Evolutionary conservation across 1,140 invertebrate species (phyloP).

Genomic region (Colletes latitarsis): DNA sequence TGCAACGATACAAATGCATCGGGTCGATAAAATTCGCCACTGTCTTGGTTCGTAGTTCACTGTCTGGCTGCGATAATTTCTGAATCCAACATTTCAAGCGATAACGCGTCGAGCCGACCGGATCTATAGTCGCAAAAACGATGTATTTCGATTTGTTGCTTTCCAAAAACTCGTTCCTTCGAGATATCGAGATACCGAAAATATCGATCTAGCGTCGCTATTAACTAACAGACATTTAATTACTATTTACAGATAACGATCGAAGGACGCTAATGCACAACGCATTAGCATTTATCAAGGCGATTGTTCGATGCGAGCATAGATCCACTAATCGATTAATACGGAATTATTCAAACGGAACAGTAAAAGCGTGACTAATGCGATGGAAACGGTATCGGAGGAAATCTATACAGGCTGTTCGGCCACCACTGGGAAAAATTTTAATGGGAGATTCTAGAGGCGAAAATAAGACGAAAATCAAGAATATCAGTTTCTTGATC

Average conservation of each 20-base stretch:
- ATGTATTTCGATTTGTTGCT: neutral
- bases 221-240: neutral
- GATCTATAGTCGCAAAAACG: conserved; percentile 5
- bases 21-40: conserved; percentile 21
- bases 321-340: neutral
- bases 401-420: no score
- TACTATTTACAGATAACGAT: neutral
- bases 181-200: no score
- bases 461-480: no score
- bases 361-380: no score
- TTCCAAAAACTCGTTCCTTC: neutral
- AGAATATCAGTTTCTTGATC: no score
- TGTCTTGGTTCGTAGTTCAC: conserved; percentile 58
- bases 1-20: neutral
- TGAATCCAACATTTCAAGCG: conserved; percentile 24
- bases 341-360: no score
- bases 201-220: neutral
- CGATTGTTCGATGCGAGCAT: neutral
- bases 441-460: no score
- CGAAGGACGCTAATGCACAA: neutral
- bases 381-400: neutral
- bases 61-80: conserved; percentile 57
- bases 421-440: no score
- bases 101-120: conserved; percentile 38
- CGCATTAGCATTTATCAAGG: neutral